phyloP scores from a whole-genome alignment of 2,797 vertebrate species.

The Valencia hispanica region DNA sequence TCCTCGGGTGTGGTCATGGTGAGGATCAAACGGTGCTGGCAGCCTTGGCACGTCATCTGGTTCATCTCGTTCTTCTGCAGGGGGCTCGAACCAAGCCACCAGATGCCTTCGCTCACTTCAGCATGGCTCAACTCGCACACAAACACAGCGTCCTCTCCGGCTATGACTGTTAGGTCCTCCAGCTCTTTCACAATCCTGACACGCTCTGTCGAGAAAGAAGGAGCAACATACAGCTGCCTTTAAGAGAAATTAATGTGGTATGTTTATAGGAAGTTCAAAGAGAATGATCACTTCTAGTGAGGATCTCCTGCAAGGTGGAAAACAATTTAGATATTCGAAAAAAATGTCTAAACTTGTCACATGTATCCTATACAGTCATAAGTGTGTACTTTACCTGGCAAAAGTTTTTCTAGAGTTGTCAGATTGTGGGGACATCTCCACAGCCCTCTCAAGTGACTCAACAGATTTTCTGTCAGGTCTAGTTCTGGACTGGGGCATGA shows the following conservation, averaged over 20 bases:
- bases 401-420: not conserved
- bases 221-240: conserved; percentile 41
- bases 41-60: conserved; percentile 80
- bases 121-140: conserved; percentile 88
- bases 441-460: no score
- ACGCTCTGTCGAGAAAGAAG: conserved; percentile 70
- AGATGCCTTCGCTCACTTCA: conserved; percentile 84
- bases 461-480: no score
- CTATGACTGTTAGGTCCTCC: conserved; percentile 88
- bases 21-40: conserved; percentile 81
- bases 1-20: conserved; percentile 80
- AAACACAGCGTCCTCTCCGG: conserved; percentile 91
- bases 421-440: no score
- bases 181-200: conserved; percentile 82
- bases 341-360: no score
- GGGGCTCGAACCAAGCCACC: conserved; percentile 92
- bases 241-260: conserved; percentile 33
- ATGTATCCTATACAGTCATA: not conserved
- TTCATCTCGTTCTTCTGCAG: conserved; percentile 93
- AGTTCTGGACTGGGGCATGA: no score
- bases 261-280: conserved; percentile 16
- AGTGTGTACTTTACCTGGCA: not conserved
- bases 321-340: no score
- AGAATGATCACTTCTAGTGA: not conserved
- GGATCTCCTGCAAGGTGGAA: no score